These are phyloP conservation scores for Thunnus maccoyii DNA, from an alignment of 2,113 vertebrate species.

Conservation along the genomic window DNA sequence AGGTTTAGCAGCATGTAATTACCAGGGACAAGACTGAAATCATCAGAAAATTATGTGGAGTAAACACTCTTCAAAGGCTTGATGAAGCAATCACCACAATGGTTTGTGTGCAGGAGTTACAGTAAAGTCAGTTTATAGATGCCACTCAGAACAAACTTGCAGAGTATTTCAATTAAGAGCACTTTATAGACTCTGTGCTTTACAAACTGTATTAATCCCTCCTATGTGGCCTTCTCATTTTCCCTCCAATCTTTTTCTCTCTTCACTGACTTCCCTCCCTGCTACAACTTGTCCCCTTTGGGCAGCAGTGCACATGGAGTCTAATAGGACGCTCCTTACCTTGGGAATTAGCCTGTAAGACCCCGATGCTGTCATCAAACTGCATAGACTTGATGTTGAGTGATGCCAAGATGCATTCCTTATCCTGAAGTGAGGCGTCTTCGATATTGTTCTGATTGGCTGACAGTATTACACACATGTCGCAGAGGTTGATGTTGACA, in stretches of 20 bases:
- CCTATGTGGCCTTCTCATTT: slow-evolving; percentile 38
- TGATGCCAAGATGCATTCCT: slow-evolving; percentile 99
- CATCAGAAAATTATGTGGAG: slow-evolving; percentile 54
- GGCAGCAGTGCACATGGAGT: slow-evolving; percentile 85
- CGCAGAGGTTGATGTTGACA: slow-evolving; percentile 99
- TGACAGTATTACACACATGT: slow-evolving; percentile 99
- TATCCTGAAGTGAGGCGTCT: slow-evolving; percentile 99
- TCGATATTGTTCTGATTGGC: slow-evolving; percentile 99
- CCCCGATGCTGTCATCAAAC: slow-evolving; percentile 99
- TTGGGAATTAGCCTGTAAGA: slow-evolving; percentile 99
- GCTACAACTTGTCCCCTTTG: slow-evolving; percentile 89
- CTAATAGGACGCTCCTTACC: slow-evolving; percentile 94
- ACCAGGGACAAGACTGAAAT: slow-evolving; percentile 68
- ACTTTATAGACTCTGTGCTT: slow-evolving; percentile 42
- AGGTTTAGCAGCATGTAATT: slow-evolving; percentile 75
- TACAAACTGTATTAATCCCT: slow-evolving; percentile 39
- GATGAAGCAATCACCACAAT: slow-evolving; percentile 56
- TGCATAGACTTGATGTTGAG: slow-evolving; percentile 99
- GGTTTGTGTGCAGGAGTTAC: slow-evolving; percentile 47
- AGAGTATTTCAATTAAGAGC: slow-evolving; percentile 49
- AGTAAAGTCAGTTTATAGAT: slow-evolving; percentile 29
- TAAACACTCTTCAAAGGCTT: slow-evolving; percentile 65
- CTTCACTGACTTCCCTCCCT: slow-evolving; percentile 84
- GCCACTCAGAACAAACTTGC: slow-evolving; percentile 36
- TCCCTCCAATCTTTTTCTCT: slow-evolving; percentile 22